phyloP scores from a whole-genome alignment of 2,797 vertebrate genomes.

The Fundulus diaphanus region DNA sequence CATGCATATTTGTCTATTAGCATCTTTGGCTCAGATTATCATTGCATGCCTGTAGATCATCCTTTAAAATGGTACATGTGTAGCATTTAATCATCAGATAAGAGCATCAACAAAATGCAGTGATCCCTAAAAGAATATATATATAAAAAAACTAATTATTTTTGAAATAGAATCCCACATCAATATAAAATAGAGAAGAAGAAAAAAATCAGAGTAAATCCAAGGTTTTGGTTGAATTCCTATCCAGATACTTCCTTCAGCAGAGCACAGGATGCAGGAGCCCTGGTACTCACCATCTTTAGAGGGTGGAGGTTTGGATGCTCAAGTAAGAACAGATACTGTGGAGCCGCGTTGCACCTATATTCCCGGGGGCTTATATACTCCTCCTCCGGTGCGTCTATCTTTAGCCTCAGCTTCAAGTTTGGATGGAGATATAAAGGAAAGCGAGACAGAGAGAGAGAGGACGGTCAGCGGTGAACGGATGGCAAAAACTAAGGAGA shows the following conservation, averaged over 20 bases:
- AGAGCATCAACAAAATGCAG: constrained; percentile 29
- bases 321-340: constrained; percentile 80
- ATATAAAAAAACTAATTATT: no score
- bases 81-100: constrained; percentile 12
- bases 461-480: constrained; percentile 55
- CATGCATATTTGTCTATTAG: background rate
- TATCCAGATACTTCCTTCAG: constrained; percentile 45
- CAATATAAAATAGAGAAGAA: constrained; percentile 7
- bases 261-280: constrained; percentile 42
- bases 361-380: constrained; percentile 80
- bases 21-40: background rate
- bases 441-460: constrained; percentile 50
- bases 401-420: constrained; percentile 84
- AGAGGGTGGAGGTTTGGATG: constrained; percentile 77
- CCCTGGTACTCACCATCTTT: constrained; percentile 83
- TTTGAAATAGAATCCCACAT: constrained; percentile 20
- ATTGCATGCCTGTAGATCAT: background rate
- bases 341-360: constrained; percentile 78
- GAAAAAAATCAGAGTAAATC: constrained; percentile 48
- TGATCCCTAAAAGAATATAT: constrained; percentile 18
- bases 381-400: constrained; percentile 63
- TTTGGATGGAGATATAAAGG: constrained; percentile 79
- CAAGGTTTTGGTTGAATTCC: constrained; percentile 27
- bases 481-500: constrained; percentile 72
- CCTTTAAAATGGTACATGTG: background rate